Percentiles rank a stretch among this genome's conserved stretches.
These are phyloP conservation scores for Pao palembangensis DNA, from an alignment of 2,113 vertebrate genomes.

Conservation along the genomic window DNA sequence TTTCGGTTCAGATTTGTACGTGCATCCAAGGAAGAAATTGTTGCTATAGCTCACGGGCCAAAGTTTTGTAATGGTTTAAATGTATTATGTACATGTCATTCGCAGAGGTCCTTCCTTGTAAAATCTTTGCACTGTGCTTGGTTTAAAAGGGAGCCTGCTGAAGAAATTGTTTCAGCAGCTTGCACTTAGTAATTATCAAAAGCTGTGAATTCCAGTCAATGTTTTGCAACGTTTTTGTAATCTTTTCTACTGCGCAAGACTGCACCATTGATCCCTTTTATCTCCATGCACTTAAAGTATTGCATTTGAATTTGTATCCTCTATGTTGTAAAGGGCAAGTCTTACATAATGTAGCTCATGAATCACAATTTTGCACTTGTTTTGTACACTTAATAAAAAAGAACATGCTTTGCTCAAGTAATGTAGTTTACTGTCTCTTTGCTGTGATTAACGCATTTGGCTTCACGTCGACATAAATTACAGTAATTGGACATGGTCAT, in stretches of 20 bases:
- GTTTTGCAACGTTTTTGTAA: slow-evolving; percentile 46
- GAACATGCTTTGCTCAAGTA: slow-evolving; percentile 68
- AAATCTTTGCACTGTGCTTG: slow-evolving; percentile 52
- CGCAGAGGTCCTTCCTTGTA: slow-evolving; percentile 42
- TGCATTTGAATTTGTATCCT: slow-evolving; percentile 50
- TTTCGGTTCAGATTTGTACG: slow-evolving; percentile 12
- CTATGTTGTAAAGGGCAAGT: slow-evolving; percentile 50
- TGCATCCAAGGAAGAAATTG: slow-evolving; percentile 37
- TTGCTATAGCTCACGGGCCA: slow-evolving; percentile 45
- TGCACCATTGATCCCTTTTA: slow-evolving; percentile 41
- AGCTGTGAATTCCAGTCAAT: slow-evolving; percentile 57
- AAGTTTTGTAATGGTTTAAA: slow-evolving; percentile 44
- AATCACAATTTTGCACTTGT: slow-evolving; percentile 78
- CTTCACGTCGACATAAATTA: not conserved
- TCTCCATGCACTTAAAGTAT: slow-evolving; percentile 39
- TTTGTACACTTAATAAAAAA: slow-evolving; percentile 81
- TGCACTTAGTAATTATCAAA: slow-evolving; percentile 55
- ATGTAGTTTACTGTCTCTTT: not conserved
- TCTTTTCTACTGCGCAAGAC: slow-evolving; percentile 44
- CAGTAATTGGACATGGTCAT: not conserved
- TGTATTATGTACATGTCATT: slow-evolving; percentile 50
- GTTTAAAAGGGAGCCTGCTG: slow-evolving; percentile 50
- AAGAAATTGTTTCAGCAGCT: slow-evolving; percentile 50
- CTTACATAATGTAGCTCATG: slow-evolving; percentile 65
- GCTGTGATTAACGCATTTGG: not conserved